A percentile compares a stretch with the other conserved stretches of the same genome.
phyloP scores from a whole-genome alignment of 1,140 invertebrate genomes.

The Armadillidium nasatum region DNA sequence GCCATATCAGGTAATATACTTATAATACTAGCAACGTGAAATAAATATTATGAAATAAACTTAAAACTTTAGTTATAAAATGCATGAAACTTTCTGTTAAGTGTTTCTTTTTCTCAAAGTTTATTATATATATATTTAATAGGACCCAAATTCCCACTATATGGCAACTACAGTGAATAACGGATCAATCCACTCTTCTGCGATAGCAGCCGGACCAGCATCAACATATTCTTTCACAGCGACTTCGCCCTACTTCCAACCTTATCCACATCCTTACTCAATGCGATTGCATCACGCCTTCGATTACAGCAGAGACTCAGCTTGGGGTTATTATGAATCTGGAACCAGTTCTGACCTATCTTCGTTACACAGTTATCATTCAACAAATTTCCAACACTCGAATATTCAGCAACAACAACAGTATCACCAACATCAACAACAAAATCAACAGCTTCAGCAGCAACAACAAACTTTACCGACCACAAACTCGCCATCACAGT shows the following conservation, averaged over 20 bases:
- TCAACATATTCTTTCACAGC: not conserved
- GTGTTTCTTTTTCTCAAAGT: too few species aligned
- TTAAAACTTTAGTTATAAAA: too few species aligned
- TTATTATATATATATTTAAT: too few species aligned
- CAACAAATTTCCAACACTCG: not conserved
- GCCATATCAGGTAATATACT: slow-evolving; percentile 33
- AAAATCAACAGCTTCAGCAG: slow-evolving; percentile 14
- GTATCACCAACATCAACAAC: slow-evolving; percentile 16
- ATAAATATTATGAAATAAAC: too few species aligned
- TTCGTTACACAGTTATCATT: not conserved
- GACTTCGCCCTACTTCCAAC: not conserved
- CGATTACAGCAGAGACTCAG: not conserved
- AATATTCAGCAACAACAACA: not conserved
- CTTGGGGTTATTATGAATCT: not conserved
- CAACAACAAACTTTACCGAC: slow-evolving; percentile 20
- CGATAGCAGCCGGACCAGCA: not conserved
- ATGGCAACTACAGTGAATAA: not conserved
- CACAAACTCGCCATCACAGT: not conserved
- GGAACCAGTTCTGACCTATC: not conserved
- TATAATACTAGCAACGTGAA: too few species aligned
- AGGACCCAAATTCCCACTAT: not conserved
- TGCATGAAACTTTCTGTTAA: too few species aligned
- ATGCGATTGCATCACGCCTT: not conserved
- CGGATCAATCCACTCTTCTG: not conserved
- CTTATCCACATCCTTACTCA: not conserved